A percentile compares a stretch with the other conserved stretches of the same genome.
Conservation (phyloP, 2,888 invertebrate genomes). For the Ligdia adustata region DNA sequence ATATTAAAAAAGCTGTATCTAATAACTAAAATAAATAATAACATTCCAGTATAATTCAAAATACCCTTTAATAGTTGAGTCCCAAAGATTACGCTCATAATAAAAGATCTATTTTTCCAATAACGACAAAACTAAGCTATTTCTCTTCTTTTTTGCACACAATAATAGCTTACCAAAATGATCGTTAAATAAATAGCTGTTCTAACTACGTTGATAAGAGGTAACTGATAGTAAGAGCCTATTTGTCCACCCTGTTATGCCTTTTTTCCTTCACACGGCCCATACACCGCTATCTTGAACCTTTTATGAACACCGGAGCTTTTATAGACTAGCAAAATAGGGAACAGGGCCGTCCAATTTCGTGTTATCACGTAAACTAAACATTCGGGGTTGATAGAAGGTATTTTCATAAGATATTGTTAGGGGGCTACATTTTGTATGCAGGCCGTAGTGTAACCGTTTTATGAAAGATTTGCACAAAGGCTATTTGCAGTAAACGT, state of each 20-base stretch:
- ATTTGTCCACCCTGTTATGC: slow-evolving; percentile 33
- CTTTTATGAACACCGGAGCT: slow-evolving; percentile 44
- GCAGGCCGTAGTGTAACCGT: slow-evolving; percentile 25
- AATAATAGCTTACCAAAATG: slow-evolving; percentile 1
- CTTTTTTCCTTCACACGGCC: slow-evolving; percentile 42
- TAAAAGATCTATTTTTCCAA: no score
- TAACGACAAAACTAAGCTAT: no score
- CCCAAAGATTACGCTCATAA: no score
- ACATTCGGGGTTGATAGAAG: slow-evolving; percentile 23
- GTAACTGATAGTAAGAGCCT: slow-evolving; percentile 44
- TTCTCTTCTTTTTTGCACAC: not conserved
- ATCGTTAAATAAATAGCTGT: slow-evolving; percentile 12
- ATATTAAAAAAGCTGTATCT: no score
- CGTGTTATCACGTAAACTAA: slow-evolving; percentile 35
- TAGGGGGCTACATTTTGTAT: slow-evolving; percentile 32
- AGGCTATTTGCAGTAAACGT: slow-evolving; percentile 31
- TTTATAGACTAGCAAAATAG: slow-evolving; percentile 43
- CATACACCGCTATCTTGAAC: slow-evolving; percentile 43
- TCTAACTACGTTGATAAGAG: slow-evolving; percentile 36
- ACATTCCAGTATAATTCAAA: no score
- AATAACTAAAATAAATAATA: no score
- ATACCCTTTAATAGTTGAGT: no score
- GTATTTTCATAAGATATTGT: slow-evolving; percentile 30
- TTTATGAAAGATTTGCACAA: slow-evolving; percentile 30
- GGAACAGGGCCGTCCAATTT: slow-evolving; percentile 44